Evolutionary conservation across 2,113 vertebrate genomes (phyloP), one percentile per base, ranked within the genome.

Genomic region (Sturnus vulgaris): DNA sequence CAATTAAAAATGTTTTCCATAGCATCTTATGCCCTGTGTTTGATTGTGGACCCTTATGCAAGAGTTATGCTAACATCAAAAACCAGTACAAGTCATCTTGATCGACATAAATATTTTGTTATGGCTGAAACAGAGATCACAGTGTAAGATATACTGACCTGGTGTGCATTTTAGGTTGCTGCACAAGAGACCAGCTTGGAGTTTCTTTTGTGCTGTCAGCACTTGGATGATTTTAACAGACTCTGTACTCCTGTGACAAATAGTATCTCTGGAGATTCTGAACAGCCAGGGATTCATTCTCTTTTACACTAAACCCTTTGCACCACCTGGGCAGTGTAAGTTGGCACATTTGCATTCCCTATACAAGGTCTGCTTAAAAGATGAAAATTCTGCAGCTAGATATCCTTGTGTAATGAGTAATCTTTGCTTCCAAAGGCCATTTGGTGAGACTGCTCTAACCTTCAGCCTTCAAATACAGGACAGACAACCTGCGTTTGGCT

Each of bases 381-480:
- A 88, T 42, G 82, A 90, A 95, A 93, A 90, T 69, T 71, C 71
- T 86, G 60, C 52, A 63, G 71, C 33, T 81, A 83, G 49, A 65
- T 59, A 61, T 59, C 42, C 25, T 40, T 53, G 61, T 86, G 64
- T 95, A 95, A 95, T 95, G 57, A 93, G 77, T 94, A 96, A 95
- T 64, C 88, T n/a, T 78, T 46, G 44, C 65, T 95, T 83, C 77
- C 69, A 75, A 87, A 92, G 94, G 92, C 80, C 91, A 92, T 59
- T 79, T 44, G 30, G 61, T 92, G 35, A 72, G 77, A 73, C 59
- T 73, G 44, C 20, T 71, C 57, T 89, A 95, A 92, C 80, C 83
- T 94, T 88, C 69, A 86, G 72, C 49, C 93, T 92, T 90, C 52
- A 64, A 78, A 92, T 75, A 60, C 18, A 52, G 60, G 52, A n/a